Evolutionary conservation across 2,113 vertebrate species (phyloP), one percentile per base, ranked within the genome.

Genomic region (Paralichthys olivaceus): DNA sequence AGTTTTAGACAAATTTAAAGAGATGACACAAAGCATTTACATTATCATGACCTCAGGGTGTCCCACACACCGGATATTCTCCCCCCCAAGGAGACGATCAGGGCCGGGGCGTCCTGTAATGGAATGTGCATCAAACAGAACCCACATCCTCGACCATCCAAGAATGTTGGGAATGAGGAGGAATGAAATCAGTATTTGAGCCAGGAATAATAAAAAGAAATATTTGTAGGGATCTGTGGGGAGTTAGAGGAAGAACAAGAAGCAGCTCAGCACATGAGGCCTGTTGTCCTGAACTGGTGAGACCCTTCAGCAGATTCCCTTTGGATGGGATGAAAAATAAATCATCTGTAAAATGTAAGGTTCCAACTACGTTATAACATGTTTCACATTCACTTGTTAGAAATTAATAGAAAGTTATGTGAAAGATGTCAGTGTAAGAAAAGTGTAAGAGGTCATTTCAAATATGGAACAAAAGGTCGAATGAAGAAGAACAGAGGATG

Each of bases 111-210:
- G 29, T 72, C 68, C 79, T 53, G 17, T 5, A 28, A 23, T 72
- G 83, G 83, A 85, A 87, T 84, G 72, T 84, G 62, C 71, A 66
- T 80, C 74, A 84, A 74, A 81, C 72, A 47, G 70, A 72, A 65
- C 23, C 19, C 59, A 72, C 66, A 81, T 75, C 67, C 56, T 67
- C 7, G 0, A 66, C 28, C 57, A 71, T 45, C 64, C 59, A 64
- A 78, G 80, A 88, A 87, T 84, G 72, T 29, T 75, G 57, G 71
- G 78, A 87, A 86, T 84, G 83, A 56, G 1, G 62, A 2, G 22
- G 49, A 80, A 82, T 62, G 37, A 87, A 63, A 75, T 23, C 20
- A 72, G 51, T 22, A 65, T 81, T 80, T 77, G 28, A 70, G 43
- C 40, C 59, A 19, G 67, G 34, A 59, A 32, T 59, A 59, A 57